Conservation (phyloP, 2,113 vertebrate species). For the Dascyllus trimaculatus region DNA sequence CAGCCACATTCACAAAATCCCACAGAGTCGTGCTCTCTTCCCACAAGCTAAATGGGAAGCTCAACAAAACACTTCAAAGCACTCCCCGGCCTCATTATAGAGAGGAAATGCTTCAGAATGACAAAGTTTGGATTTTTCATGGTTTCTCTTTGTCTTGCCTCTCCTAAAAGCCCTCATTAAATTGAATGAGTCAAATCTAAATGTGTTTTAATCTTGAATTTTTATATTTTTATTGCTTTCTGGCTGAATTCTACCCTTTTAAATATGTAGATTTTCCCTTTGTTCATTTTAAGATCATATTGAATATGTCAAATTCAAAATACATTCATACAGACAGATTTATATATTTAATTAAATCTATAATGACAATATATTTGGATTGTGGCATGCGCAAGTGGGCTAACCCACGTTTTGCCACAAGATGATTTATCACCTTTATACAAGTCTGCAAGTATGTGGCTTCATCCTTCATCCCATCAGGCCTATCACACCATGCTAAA, state of each 20-base stretch:
- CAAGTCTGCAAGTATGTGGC: too few species aligned
- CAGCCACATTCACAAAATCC: slow-evolving; percentile 62
- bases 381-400: too few species aligned
- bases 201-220: slow-evolving; percentile 34
- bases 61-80: slow-evolving; percentile 70
- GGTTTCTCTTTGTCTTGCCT: slow-evolving; percentile 56
- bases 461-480: too few species aligned
- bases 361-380: background rate
- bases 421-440: too few species aligned
- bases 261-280: background rate
- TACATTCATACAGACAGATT: slow-evolving; percentile 3
- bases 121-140: slow-evolving; percentile 64
- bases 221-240: slow-evolving; percentile 12
- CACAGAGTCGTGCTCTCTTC: slow-evolving; percentile 50
- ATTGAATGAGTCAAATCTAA: slow-evolving; percentile 51
- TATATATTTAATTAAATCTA: slow-evolving; percentile 1
- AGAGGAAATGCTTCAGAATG: slow-evolving; percentile 67
- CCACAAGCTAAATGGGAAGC: slow-evolving; percentile 67
- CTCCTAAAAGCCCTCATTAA: slow-evolving; percentile 68
- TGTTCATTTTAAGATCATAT: background rate
- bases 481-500: too few species aligned
- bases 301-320: slow-evolving; percentile 10
- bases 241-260: background rate
- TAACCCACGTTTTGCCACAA: too few species aligned
- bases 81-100: slow-evolving; percentile 54